phyloP scores from a whole-genome alignment of 1,140 invertebrate species.

The Sitodiplosis mosellana region DNA sequence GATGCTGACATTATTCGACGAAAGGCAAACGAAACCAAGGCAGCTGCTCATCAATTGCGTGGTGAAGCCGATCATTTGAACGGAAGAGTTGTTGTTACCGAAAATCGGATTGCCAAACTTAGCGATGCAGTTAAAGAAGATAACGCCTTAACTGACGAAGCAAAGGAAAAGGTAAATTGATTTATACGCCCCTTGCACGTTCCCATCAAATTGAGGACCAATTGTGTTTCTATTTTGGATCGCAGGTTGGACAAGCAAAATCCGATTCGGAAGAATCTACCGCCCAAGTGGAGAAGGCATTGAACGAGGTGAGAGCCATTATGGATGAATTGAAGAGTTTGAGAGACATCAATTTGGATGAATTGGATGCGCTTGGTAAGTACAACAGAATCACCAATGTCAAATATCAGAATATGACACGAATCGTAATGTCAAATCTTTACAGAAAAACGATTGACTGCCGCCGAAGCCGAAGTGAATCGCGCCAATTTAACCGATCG shows the following conservation, averaged over 20 bases:
- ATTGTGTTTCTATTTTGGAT: not conserved
- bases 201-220: not conserved
- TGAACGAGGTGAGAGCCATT: conserved; percentile 61
- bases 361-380: conserved; percentile 40
- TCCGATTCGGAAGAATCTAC: conserved; percentile 57
- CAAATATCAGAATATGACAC: not conserved
- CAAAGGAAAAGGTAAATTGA: conserved; percentile 37
- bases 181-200: not conserved
- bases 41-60: conserved; percentile 49
- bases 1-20: conserved; percentile 56
- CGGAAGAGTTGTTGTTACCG: conserved; percentile 48
- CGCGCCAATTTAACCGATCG: conserved; percentile 56
- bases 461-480: conserved; percentile 53
- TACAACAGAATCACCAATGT: not conserved
- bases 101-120: conserved; percentile 44
- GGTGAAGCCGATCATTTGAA: conserved; percentile 56
- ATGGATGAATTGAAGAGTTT: conserved; percentile 59
- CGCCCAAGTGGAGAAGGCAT: conserved; percentile 60
- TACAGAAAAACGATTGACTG: conserved; percentile 46
- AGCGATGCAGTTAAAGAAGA: conserved; percentile 58
- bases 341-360: conserved; percentile 48
- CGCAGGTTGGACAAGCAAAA: conserved; percentile 71
- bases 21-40: conserved; percentile 56
- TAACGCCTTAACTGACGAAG: conserved; percentile 48
- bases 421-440: conserved; percentile 4